Evolutionary conservation across 2,797 vertebrate genomes (phyloP).

Genomic region (Sparus aurata): DNA sequence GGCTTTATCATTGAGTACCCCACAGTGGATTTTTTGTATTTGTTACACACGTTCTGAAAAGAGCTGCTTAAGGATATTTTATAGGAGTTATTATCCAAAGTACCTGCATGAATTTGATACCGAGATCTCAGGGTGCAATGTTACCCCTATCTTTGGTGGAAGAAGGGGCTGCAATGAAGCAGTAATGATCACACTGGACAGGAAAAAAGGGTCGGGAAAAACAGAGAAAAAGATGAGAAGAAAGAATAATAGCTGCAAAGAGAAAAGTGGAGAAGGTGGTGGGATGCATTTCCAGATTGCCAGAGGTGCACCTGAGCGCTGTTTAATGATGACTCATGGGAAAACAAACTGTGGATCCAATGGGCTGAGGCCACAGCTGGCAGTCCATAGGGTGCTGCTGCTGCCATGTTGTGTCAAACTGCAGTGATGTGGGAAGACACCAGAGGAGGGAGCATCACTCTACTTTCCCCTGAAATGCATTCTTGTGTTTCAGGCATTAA

Average conservation of each 20-base stretch:
- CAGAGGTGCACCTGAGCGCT: slow-evolving; percentile 73
- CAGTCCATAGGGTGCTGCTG: slow-evolving; percentile 43
- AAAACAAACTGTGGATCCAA: slow-evolving; percentile 78
- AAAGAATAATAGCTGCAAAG: not conserved
- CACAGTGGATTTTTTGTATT: slow-evolving; percentile 15
- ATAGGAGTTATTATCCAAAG: slow-evolving; percentile 35
- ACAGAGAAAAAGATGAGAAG: not conserved
- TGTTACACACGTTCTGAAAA: slow-evolving; percentile 17
- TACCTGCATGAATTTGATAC: slow-evolving; percentile 13
- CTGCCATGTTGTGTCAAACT: slow-evolving; percentile 72
- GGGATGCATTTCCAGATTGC: slow-evolving; percentile 27
- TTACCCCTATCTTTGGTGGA: not conserved
- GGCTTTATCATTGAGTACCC: slow-evolving; percentile 18
- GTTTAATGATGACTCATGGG: slow-evolving; percentile 81
- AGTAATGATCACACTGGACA: not conserved
- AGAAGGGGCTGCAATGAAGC: not conserved
- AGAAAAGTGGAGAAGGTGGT: slow-evolving; percentile 27
- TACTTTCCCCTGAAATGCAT: slow-evolving; percentile 11
- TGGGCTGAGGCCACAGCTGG: slow-evolving; percentile 72
- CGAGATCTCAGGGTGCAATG: not conserved
- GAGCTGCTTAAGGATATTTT: slow-evolving; percentile 12
- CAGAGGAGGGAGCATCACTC: slow-evolving; percentile 25
- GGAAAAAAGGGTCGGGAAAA: not conserved
- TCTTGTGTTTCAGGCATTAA: not conserved
- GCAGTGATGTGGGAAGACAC: slow-evolving; percentile 61